phyloP scores from a whole-genome alignment of 2,888 invertebrate genomes.

The Papilio elwesi region DNA sequence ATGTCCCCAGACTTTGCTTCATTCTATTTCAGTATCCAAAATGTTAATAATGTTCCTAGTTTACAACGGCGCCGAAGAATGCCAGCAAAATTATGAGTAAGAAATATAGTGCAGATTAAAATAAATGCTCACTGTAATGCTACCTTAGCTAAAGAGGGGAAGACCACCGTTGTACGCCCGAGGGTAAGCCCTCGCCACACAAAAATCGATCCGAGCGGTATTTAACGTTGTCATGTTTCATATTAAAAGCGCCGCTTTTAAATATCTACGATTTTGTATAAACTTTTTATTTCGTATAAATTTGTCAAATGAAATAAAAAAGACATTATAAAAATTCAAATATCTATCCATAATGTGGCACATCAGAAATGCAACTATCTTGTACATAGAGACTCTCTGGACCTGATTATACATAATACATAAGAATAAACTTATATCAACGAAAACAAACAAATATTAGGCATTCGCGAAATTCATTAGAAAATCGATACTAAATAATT shows the following conservation, averaged over 20 bases:
- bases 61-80: not conserved
- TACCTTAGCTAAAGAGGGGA: not conserved
- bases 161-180: no score
- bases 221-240: no score
- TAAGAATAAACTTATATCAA: not conserved
- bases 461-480: constrained; percentile 3
- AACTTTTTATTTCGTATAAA: no score
- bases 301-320: no score
- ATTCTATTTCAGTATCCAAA: constrained; percentile 17
- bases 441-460: constrained; percentile 2
- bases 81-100: constrained; percentile 4
- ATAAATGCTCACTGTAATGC: not conserved
- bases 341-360: no score
- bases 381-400: no score
- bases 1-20: constrained; percentile 14
- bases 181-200: not conserved
- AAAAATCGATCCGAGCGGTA: not conserved
- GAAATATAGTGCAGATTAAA: not conserved
- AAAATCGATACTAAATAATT: constrained; percentile 16
- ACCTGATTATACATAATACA: no score
- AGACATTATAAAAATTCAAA: no score
- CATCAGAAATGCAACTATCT: no score
- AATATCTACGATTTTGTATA: no score
- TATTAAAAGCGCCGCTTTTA: no score
- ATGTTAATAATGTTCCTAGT: constrained; percentile 15